phyloP scores from a whole-genome alignment of 2,113 vertebrate species.

The Pogonocichla stellata region DNA sequence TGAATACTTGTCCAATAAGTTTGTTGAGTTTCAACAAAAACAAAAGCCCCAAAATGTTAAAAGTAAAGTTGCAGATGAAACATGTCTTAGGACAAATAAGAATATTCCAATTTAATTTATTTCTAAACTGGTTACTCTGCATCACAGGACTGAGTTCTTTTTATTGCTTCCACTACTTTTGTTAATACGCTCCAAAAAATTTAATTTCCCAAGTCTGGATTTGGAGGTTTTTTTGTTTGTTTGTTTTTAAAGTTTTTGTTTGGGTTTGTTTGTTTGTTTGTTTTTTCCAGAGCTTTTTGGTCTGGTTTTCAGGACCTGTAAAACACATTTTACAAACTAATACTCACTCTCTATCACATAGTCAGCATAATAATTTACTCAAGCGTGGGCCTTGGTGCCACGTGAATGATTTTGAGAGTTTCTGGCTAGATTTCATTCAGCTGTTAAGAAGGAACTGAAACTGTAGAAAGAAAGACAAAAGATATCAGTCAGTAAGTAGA shows the following conservation, averaged over 20 bases:
- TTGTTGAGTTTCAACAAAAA: not conserved
- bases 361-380: not conserved
- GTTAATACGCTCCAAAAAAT: not conserved
- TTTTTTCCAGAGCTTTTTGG: not conserved
- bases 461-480: not conserved
- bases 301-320: not conserved
- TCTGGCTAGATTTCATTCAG: not conserved
- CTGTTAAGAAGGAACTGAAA: not conserved
- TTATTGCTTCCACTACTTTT: not conserved
- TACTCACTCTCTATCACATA: not conserved
- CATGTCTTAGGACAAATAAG: not conserved
- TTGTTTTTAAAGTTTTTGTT: no score
- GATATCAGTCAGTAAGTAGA: not conserved
- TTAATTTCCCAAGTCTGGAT: not conserved
- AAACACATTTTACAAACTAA: not conserved
- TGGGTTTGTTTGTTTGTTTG: no score
- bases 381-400: fast-evolving
- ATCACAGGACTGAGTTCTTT: not conserved
- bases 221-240: no score
- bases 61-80: not conserved
- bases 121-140: not conserved
- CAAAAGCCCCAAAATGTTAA: not conserved
- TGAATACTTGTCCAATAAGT: not conserved
- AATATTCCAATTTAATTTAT: not conserved
- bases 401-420: not conserved